Percentiles rank a stretch among this genome's conserved stretches.
These are phyloP conservation scores for Dynastes hyllus DNA, from an alignment of 2,888 invertebrate species.

Conservation along the genomic window DNA sequence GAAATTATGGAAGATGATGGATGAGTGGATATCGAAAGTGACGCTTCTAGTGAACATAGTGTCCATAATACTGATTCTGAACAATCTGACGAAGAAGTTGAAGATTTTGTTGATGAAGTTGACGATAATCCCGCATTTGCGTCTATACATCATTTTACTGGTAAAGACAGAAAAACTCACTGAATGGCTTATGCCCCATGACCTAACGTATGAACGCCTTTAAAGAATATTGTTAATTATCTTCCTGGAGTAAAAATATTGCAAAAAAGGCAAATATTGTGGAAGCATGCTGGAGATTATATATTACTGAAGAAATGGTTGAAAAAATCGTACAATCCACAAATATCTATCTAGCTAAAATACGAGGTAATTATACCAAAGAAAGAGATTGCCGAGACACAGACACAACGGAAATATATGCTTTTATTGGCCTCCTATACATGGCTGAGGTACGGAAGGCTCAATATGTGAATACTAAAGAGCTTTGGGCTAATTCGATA, in stretches of 20 bases:
- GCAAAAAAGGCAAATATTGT: neutral
- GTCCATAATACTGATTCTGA: slow-evolving; percentile 13
- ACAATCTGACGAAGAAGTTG: no score
- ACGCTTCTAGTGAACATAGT: slow-evolving; percentile 37
- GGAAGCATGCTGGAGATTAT: no score
- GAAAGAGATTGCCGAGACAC: slow-evolving; percentile 29
- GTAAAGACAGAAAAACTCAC: no score
- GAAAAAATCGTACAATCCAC: slow-evolving; percentile 48
- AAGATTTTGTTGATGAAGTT: no score
- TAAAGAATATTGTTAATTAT: neutral
- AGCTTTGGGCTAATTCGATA: neutral
- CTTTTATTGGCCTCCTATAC: no score
- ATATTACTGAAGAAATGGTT: slow-evolving; percentile 9
- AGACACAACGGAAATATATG: neutral
- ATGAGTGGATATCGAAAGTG: neutral
- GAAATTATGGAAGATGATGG: neutral
- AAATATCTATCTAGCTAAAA: slow-evolving; percentile 44
- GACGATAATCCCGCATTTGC: no score
- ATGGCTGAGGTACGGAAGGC: slow-evolving; percentile 2
- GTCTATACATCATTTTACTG: no score
- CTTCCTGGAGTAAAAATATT: slow-evolving; percentile 43
- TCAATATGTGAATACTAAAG: slow-evolving; percentile 6
- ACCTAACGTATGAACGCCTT: slow-evolving; percentile 23
- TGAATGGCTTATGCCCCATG: no score
- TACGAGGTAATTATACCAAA: neutral